Evolutionary conservation across 2,888 invertebrate species (phyloP), one percentile per base, ranked within the genome.

Genomic region (Pseudeuparius sepicola): DNA sequence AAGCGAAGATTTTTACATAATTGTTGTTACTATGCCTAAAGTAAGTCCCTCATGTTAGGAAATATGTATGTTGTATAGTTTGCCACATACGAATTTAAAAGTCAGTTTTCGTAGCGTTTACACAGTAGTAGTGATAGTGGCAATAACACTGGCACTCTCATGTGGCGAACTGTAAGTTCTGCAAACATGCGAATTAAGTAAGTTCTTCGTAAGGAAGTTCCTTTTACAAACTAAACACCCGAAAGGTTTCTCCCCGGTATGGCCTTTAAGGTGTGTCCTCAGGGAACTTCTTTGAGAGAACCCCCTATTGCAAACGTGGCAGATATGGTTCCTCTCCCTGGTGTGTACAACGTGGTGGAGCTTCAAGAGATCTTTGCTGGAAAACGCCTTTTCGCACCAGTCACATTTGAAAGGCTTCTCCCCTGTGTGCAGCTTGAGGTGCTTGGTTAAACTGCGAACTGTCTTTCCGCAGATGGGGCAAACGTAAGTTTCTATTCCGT

Each of bases 331-430:
- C 14, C 40, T 35, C 14, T 42, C 32, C 10, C 31, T 37, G 3
- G 41, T 40, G 24, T 45, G 45, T 9, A 24, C 23, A 12, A 35
- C 39, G 11, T 33, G 28, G 16, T 45, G 45, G 5, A 28, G 18
- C 11, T 27, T 27, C 9, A 41, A 20, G 27, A 31, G 36, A 16
- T 35, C 27, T 24, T 39, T 42, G 23, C 32, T 40, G 3, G 34
- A 25, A 12, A 44, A 67, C 17, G 69, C 70, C 3, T 60, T 57
- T 3, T 64, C 60, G 37, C 73, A 72, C 36, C 70, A 69, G 11
- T 67, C 67, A 50, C 31, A 60, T 57, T 44, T 70, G 69, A 4
- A 64, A 55, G 46, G 43, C 14, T 28, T 37, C 31, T 45, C 45
- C 2, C 39, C 39, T 17, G 38, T 39, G 25, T 45, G 45, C 20